phyloP scores from a whole-genome alignment of 2,888 invertebrate species.

The Eurytoma adleriae region DNA sequence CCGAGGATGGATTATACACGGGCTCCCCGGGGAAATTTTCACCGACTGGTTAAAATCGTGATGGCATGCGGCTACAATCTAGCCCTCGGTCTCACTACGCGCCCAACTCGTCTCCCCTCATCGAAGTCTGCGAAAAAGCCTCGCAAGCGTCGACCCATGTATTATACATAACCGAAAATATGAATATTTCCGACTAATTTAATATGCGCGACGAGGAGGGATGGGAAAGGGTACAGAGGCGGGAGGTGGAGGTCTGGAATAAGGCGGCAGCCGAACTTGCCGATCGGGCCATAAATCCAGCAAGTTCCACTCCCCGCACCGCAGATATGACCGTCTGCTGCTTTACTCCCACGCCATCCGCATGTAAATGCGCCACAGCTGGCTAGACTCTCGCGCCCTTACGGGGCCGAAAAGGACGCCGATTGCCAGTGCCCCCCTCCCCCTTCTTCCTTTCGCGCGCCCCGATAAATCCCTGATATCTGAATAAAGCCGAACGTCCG shows the following conservation, averaged over 20 bases:
- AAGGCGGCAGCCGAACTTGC: constrained; percentile 11
- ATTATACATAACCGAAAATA: too few relatives aligned
- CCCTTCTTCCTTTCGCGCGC: constrained; percentile 7
- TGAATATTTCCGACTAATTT: too few relatives aligned
- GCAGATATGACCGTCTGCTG: constrained; percentile 41
- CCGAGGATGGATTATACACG: constrained; percentile 34
- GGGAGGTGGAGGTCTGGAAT: not conserved
- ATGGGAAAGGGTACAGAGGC: too few relatives aligned
- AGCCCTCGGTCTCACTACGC: not conserved
- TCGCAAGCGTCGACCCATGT: not conserved
- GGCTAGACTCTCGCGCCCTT: constrained; percentile 11
- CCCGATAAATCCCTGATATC: constrained; percentile 45
- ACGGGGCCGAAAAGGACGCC: not conserved
- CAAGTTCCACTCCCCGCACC: not conserved
- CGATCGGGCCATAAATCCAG: constrained; percentile 36
- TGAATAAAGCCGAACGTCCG: constrained; percentile 38
- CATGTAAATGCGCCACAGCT: not conserved
- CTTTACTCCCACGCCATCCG: not conserved
- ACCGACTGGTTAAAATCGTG: constrained; percentile 38
- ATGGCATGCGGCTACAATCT: constrained; percentile 1
- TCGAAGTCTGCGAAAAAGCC: too few relatives aligned
- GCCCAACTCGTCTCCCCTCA: not conserved
- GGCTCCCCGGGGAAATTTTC: constrained; percentile 44
- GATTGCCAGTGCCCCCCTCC: constrained; percentile 26
- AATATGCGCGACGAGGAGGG: too few relatives aligned